A percentile compares a stretch with the other conserved stretches of the same genome.
phyloP scores from a whole-genome alignment of 2,113 vertebrate genomes.

The Caloenas nicobarica region DNA sequence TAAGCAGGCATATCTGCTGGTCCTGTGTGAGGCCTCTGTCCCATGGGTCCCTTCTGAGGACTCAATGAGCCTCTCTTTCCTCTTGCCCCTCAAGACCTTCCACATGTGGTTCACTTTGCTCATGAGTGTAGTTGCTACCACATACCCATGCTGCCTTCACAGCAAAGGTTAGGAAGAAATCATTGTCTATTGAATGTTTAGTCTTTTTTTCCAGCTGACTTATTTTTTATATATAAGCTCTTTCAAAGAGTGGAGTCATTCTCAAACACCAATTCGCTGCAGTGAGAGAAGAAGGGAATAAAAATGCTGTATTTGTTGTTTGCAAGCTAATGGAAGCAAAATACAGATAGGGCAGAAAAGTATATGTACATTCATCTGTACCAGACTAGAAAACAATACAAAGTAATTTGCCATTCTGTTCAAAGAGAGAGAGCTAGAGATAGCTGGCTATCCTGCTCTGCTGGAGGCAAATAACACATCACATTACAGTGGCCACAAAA shows the following conservation, averaged over 20 bases:
- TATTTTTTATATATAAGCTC: background rate
- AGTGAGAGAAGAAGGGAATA: background rate
- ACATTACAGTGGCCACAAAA: background rate
- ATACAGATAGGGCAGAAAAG: background rate
- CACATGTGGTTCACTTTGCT: background rate
- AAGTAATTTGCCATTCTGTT: background rate
- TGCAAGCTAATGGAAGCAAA: background rate
- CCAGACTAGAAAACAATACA: background rate
- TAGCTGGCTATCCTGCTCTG: background rate
- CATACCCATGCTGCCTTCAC: background rate
- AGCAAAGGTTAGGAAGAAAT: background rate
- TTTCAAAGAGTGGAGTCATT: background rate
- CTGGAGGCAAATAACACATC: background rate
- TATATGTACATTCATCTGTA: background rate
- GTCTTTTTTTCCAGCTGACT: background rate
- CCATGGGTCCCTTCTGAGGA: background rate
- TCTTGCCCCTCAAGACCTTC: background rate
- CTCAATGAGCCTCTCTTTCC: rapidly evolving
- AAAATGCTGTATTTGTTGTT: background rate
- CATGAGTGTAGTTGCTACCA: background rate
- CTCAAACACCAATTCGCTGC: background rate
- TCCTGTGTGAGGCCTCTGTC: background rate
- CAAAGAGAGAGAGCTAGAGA: background rate
- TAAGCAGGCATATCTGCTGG: background rate
- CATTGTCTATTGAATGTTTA: background rate